A percentile compares a stretch with the other conserved stretches of the same genome.
Evolutionary conservation across 2,888 invertebrate species (phyloP).

Genomic region (Drosophila rubida): DNA sequence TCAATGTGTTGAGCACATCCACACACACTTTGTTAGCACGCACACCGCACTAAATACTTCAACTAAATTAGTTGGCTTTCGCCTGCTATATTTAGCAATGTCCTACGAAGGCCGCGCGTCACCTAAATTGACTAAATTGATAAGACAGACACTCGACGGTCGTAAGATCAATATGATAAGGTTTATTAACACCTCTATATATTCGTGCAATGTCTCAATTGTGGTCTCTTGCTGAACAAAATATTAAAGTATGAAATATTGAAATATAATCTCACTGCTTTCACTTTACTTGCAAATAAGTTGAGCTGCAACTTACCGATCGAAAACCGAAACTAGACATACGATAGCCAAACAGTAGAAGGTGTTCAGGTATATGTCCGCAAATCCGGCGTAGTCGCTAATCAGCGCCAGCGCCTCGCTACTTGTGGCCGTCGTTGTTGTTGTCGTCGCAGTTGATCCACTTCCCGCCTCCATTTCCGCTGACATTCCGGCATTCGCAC

Average conservation of each 20-base stretch:
- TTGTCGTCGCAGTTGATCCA: conserved; percentile 13
- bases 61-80: conserved; percentile 51
- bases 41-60: conserved; percentile 37
- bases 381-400: conserved; percentile 84
- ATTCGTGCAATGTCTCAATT: background rate
- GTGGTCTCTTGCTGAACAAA: too few species aligned
- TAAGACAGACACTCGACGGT: background rate
- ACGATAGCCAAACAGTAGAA: conserved; percentile 86
- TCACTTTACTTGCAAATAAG: background rate
- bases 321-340: conserved; percentile 86
- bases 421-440: conserved; percentile 26
- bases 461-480: conserved; percentile 50
- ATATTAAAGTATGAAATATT: too few species aligned
- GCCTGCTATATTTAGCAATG: conserved; percentile 55
- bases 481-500: conserved; percentile 62
- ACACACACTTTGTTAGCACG: conserved; percentile 43
- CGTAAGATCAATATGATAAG: conserved; percentile 1
- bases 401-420: conserved; percentile 67
- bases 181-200: background rate
- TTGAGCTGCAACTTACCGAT: conserved; percentile 85
- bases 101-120: conserved; percentile 37
- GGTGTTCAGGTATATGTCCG: conserved; percentile 84
- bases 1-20: conserved; percentile 66
- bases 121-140: conserved; percentile 45
- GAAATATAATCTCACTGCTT: too few species aligned